Conservation (phyloP, 1,140 invertebrate species). For the Ceratina japonica region DNA sequence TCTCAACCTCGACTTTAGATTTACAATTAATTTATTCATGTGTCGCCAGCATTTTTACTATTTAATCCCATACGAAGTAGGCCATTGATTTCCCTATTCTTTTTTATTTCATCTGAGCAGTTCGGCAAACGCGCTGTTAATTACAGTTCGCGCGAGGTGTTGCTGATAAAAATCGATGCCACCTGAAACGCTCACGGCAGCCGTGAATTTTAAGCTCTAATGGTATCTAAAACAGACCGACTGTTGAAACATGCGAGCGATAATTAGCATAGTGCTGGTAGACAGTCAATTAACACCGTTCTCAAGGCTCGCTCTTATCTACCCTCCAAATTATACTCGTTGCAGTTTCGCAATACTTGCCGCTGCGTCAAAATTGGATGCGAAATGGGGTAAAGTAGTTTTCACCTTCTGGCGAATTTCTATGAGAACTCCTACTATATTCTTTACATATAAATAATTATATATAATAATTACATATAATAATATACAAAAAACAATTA, state of each 20-base stretch:
- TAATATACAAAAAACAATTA: no score
- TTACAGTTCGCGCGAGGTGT: not conserved
- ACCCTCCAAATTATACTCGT: not conserved
- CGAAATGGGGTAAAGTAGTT: no score
- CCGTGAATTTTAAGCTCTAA: slow-evolving; percentile 24
- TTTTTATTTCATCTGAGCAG: not conserved
- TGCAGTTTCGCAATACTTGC: not conserved
- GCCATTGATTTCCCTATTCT: not conserved
- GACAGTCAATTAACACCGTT: slow-evolving; percentile 52
- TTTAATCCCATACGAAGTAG: not conserved
- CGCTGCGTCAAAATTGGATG: no score
- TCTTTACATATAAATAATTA: no score
- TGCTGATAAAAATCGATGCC: slow-evolving; percentile 45
- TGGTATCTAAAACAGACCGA: slow-evolving; percentile 37
- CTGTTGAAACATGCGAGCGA: slow-evolving; percentile 39
- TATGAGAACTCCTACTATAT: no score
- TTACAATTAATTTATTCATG: no score
- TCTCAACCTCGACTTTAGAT: no score
- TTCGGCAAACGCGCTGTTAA: not conserved
- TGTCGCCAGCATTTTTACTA: not conserved
- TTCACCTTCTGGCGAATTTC: no score
- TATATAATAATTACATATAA: no score
- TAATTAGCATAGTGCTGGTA: slow-evolving; percentile 50
- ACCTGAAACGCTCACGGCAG: not conserved
- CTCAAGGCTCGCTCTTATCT: slow-evolving; percentile 49